Conservation (phyloP, 2,888 invertebrate species). For the Idaea aversata region DNA sequence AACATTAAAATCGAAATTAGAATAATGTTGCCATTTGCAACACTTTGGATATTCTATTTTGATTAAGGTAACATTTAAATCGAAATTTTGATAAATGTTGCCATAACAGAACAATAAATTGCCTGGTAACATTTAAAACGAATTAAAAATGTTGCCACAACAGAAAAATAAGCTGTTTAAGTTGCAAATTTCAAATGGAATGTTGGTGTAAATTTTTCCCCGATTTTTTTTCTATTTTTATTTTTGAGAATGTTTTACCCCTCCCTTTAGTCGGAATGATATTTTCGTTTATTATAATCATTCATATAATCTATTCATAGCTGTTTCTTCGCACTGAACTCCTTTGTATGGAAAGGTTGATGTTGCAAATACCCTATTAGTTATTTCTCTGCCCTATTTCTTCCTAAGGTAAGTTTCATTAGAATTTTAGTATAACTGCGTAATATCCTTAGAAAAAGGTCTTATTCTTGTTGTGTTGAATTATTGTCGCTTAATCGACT, state of each 20-base stretch:
- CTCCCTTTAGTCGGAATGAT: slow-evolving; percentile 71
- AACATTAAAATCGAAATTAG: background rate
- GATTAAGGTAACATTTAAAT: slow-evolving; percentile 71
- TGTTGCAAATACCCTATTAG: slow-evolving; percentile 61
- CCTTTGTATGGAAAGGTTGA: slow-evolving; percentile 67
- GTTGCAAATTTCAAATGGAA: slow-evolving; percentile 82
- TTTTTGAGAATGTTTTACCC: slow-evolving; percentile 82
- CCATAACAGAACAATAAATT: slow-evolving; percentile 53
- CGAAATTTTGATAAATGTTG: slow-evolving; percentile 51
- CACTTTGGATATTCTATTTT: slow-evolving; percentile 64
- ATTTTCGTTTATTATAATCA: slow-evolving; percentile 50
- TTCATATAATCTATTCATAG: slow-evolving; percentile 67
- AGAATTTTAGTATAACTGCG: slow-evolving; percentile 45
- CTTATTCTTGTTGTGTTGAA: background rate
- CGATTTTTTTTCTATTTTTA: slow-evolving; percentile 41
- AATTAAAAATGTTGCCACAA: slow-evolving; percentile 64
- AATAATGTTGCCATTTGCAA: slow-evolving; percentile 3
- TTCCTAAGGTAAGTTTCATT: slow-evolving; percentile 52
- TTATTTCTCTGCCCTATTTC: slow-evolving; percentile 34
- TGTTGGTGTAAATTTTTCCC: slow-evolving; percentile 82
- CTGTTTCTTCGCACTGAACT: slow-evolving; percentile 67
- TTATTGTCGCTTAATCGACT: background rate
- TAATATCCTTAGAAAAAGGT: slow-evolving; percentile 27
- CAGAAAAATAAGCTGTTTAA: slow-evolving; percentile 48
- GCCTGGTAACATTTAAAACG: slow-evolving; percentile 25